phyloP scores from a whole-genome alignment of 2,113 vertebrate species.

The Lophura nycthemera region DNA sequence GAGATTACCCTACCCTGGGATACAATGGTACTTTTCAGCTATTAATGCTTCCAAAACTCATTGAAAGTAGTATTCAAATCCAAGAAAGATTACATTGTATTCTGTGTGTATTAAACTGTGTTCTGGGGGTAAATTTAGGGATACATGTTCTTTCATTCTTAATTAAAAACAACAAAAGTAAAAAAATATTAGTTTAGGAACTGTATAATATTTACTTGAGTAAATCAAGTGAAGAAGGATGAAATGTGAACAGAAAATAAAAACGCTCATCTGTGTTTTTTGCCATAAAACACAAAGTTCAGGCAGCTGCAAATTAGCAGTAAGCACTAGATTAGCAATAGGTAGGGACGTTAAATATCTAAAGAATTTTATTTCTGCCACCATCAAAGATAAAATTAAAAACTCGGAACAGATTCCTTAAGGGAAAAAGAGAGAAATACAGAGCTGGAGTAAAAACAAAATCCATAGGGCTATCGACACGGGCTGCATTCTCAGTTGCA shows the following conservation, averaged over 20 bases:
- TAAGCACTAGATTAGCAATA: not conserved
- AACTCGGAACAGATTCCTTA: not conserved
- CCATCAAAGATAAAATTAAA: conserved; percentile 3
- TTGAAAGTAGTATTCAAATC: conserved; percentile 16
- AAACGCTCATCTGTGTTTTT: not conserved
- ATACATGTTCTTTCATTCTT: conserved; percentile 2
- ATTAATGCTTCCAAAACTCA: conserved; percentile 22
- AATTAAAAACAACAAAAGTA: not conserved
- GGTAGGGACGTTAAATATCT: not conserved
- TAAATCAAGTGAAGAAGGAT: conserved; percentile 10
- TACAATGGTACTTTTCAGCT: conserved; percentile 62
- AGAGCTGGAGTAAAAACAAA: conserved; percentile 7
- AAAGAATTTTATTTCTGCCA: not conserved
- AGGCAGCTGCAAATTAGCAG: conserved; percentile 15
- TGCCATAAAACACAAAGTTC: not conserved
- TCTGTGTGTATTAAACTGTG: conserved; percentile 10
- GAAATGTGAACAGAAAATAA: conserved; percentile 28
- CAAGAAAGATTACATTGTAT: conserved; percentile 58
- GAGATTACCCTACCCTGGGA: conserved; percentile 43
- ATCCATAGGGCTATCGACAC: not conserved
- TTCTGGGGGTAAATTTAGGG: conserved; percentile 2
- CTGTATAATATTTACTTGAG: not conserved
- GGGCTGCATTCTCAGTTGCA: not conserved
- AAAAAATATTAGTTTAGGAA: not conserved
- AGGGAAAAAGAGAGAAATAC: not conserved